These are phyloP conservation scores for Cavia aperea DNA, from an alignment of 2,113 vertebrate species.

Conservation along the genomic window DNA sequence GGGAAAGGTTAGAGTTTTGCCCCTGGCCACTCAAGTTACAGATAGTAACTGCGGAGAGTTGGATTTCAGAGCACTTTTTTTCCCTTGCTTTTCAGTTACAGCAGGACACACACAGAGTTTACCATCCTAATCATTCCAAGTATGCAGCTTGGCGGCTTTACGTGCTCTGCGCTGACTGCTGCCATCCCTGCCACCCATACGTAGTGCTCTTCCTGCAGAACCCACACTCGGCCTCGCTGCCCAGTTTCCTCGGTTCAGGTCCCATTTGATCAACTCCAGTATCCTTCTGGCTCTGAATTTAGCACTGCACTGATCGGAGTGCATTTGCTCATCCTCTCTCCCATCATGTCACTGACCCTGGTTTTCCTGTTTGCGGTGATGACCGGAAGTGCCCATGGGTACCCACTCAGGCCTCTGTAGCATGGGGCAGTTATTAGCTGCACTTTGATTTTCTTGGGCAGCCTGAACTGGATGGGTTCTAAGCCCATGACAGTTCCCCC, in stretches of 20 bases:
- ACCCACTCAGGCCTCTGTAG: neutral
- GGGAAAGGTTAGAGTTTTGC: neutral
- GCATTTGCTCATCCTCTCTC: neutral
- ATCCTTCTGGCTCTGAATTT: neutral
- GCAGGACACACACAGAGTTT: neutral
- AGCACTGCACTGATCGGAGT: neutral
- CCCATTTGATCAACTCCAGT: neutral
- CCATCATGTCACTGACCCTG: fast-evolving
- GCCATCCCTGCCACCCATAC: neutral
- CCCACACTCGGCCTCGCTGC: fast-evolving
- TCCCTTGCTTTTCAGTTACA: neutral
- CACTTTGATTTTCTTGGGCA: neutral
- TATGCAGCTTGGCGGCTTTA: fast-evolving
- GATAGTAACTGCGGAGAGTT: neutral
- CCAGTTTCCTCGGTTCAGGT: neutral
- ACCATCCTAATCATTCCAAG: neutral
- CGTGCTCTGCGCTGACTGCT: too few relatives aligned
- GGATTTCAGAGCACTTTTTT: neutral
- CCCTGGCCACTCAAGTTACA: neutral
- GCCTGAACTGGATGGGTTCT: neutral
- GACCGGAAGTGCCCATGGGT: too few relatives aligned
- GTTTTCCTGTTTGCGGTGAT: neutral
- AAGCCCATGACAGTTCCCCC: neutral
- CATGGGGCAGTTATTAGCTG: neutral
- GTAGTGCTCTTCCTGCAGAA: neutral